These are phyloP conservation scores for Siderastrea radians DNA, from an alignment of 92 coral and sea anemone species.

Conservation along the genomic window DNA sequence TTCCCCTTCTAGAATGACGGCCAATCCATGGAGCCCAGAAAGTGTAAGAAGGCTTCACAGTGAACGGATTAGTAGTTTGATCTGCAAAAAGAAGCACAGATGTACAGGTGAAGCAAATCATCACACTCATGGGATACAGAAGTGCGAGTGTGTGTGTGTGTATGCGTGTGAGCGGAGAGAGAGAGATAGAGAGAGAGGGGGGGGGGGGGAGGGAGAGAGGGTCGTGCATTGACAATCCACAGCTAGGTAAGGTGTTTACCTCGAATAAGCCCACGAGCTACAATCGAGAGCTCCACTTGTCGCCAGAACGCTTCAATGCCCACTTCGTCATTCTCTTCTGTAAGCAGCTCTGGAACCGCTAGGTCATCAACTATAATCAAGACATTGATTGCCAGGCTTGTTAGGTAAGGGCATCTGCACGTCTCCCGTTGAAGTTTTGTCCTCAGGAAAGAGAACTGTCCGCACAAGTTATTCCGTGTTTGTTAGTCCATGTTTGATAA, in stretches of 20 bases:
- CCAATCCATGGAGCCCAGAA: slow-evolving; percentile 71
- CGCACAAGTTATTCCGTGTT: too few relatives aligned
- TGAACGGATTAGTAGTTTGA: not conserved
- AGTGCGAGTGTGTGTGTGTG: too few relatives aligned
- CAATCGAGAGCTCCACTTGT: slow-evolving; percentile 19
- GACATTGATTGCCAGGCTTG: not conserved
- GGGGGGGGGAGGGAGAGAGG: not conserved
- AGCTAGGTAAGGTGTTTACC: not conserved
- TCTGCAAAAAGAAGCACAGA: not conserved
- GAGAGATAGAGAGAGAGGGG: too few relatives aligned
- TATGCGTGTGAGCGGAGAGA: too few relatives aligned
- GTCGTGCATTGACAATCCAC: too few relatives aligned
- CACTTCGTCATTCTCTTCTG: slow-evolving; percentile 26
- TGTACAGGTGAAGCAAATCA: too few relatives aligned
- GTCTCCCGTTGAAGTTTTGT: too few relatives aligned
- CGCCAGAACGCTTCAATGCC: slow-evolving; percentile 28
- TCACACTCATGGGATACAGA: too few relatives aligned
- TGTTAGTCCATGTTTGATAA: too few relatives aligned
- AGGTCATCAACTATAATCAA: slow-evolving; percentile 36
- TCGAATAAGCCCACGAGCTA: slow-evolving; percentile 33
- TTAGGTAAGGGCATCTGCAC: too few relatives aligned
- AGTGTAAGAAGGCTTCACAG: slow-evolving; percentile 30
- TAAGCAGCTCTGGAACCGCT: slow-evolving; percentile 37
- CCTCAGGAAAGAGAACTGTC: not conserved
- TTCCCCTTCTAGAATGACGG: slow-evolving; percentile 12